Base-by-base conservation (phyloP, 2,113 vertebrate genomes). In the Entomyzon cyanotis region DNA sequence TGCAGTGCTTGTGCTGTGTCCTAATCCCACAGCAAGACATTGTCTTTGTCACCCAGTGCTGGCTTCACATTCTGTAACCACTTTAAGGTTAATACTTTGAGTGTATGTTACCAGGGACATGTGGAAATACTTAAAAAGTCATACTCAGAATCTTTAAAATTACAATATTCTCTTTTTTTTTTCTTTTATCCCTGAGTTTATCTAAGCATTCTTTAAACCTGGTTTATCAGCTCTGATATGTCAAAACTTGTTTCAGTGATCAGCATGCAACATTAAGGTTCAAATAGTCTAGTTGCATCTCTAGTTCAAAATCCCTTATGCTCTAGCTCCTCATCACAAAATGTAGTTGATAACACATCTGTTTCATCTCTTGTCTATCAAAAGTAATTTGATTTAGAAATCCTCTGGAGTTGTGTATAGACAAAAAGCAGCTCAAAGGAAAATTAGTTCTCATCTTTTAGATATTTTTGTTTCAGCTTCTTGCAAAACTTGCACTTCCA, bases 401-500 rank as follows among this genome's bases (percentile, higher is more conserved):
- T 69, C 12, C 42, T 89, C 74, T 69, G 53, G 74, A 69, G 21
- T 5, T 91, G 4, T 62, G 65, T 49, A 73, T 27, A 59, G 44
- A 67, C 39, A 83, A 85, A 78, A 82, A 78, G 27, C 12, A 67
- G 30, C 55, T 93, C 27, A 53, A 69, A 91, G 23, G 39, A 55
- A 85, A 74, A 17, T 5, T 44, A 77, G 6, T 73, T 65, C 47
- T 64, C 21, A 2, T 11, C 15, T 35, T 94, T 68, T 84, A 74
- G 52, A n/a, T 90, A 33, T 64, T 83, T 94, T 79, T 87, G 19
- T 93, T 87, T 82, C 42, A 59, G 22, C 19, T 81, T 68, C 55
- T 89, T 77, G 60, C 10, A 68, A 41, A 89, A 68, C 21, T 80
- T 77, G 64, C 49, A 44, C 21, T 92, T 91, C 63, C 30, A 67